Evolutionary conservation across 2,797 vertebrate genomes (phyloP), one percentile per base, ranked within the genome.

Genomic region (Lophura swinhoii): DNA sequence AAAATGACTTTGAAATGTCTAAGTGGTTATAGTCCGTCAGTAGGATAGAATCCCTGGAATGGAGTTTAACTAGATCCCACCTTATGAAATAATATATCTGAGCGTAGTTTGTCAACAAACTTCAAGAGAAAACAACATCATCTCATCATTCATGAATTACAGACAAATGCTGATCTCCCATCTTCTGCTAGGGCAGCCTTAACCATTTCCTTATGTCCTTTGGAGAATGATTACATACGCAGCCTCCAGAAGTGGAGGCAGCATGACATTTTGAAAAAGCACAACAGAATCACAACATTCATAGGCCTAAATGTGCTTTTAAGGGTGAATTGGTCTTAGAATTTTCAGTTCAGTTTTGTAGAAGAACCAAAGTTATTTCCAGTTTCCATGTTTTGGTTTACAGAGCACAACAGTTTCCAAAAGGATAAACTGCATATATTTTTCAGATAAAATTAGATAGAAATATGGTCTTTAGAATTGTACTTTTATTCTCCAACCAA

Each of bases 221-320:
- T 21, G 4, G 24, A 63, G 29, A 78, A 63, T 20, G 62, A 26
- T 15, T 2, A 7, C 7, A 43, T 6, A 4, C 13, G 72, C 16
- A 37, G 37, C 37, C 37, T 37, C 37, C 37, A 69, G 13, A 14
- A 75, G 69, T 6, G 11, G 16, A 9, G 5, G 33, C 24, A 74
- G 33, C 35, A 7, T 59, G 72, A 58, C 4, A 12, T 15, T 62
- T 21, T 0, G 0, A 64, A 68, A 84, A 86, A 78, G 2, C 12
- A 17, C 23, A 81, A 41, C 4, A 16, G 26, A 26, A 14, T 76
- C 21, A 63, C 9, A 29, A 12, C 3, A 6, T 41, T 73, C 2
- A 1, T 1, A 2, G 26, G 12, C 31, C 39, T 72, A 1, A 6
- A 35, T n/a, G 10, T 69, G 3, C 2, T 72, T 82, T 81, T 16